A percentile compares a stretch with the other conserved stretches of the same genome.
phyloP scores from a whole-genome alignment of 1,140 invertebrate species.

The Agraylea sexmaculata region DNA sequence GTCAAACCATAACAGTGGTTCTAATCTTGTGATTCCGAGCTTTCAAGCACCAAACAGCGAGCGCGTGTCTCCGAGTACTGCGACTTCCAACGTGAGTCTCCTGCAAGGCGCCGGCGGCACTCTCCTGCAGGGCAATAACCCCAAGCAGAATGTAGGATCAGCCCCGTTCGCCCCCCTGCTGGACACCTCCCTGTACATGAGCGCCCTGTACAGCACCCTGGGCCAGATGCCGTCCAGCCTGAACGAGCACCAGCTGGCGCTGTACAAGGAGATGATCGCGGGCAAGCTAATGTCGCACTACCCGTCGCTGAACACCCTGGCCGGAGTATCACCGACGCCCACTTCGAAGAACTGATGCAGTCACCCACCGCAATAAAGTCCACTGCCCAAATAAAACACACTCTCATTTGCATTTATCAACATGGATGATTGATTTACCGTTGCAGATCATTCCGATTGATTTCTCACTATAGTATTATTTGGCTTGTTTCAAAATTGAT shows the following conservation, averaged over 20 bases:
- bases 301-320: neutral
- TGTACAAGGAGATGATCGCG: constrained; percentile 12
- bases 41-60: constrained; percentile 24
- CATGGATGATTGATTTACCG: too few species aligned
- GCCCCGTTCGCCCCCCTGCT: constrained; percentile 24
- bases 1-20: constrained; percentile 3
- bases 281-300: constrained; percentile 7
- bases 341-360: constrained; percentile 19
- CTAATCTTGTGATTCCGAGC: constrained; percentile 23
- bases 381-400: too few species aligned
- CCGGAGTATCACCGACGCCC: constrained; percentile 7
- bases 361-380: too few species aligned
- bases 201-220: constrained; percentile 29
- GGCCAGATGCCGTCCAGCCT: constrained; percentile 24
- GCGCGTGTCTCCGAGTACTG: constrained; percentile 24
- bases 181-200: constrained; percentile 33
- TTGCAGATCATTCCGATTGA: too few species aligned
- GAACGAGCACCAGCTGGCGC: constrained; percentile 21
- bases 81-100: constrained; percentile 19
- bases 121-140: constrained; percentile 20
- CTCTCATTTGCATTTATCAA: too few species aligned
- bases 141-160: constrained; percentile 22
- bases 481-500: too few species aligned
- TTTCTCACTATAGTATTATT: too few species aligned
- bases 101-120: constrained; percentile 19